Base-by-base conservation (phyloP, 2,888 invertebrate genomes). In the Drosophila birchii region DNA sequence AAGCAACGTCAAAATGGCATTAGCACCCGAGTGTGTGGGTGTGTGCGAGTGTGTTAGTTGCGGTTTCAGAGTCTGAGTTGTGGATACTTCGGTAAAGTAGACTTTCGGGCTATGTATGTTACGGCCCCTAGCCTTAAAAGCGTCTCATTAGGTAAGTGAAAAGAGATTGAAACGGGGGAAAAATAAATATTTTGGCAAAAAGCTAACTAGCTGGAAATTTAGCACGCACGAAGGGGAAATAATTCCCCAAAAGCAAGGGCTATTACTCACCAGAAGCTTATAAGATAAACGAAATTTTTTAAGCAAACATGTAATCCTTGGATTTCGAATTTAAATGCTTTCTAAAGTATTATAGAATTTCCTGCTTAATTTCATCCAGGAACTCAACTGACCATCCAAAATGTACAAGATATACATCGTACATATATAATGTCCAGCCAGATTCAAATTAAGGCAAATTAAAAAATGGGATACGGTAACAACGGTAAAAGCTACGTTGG, bases 381-480 rank as follows among this genome's bases (percentile, higher is more conserved):
- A 45, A 53, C 64, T 45, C 43, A 66, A 67, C 56, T 61, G 34
- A 39, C 43, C 32, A 6, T 9, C 20, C 34, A 51, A 34, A 45
- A 66, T 38, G 44, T 44, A 49, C 67, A 44, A 26, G 26, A 55
- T 72, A 63, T 32, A 8, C 49, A 18, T 76, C 81, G 84, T 86
- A n/a, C n/a, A n/a, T n/a, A n/a, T n/a, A n/a, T 81, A 70, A 72
- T 66, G 71, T 68, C 47, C 51, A 58, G 56, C 59, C 62, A 58
- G 70, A 54, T 70, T 64, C 45, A 81, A 85, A 85, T 79, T 81
- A 78, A 67, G 72, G 75, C 70, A 85, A 85, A 84, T 84, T 87
- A 73, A 79, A 71, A 76, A 81, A 54, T 49, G 61, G 59, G 71
- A 58, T 34, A 51, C 41, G 69, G 60, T 53, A 39, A 34, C 58